These are phyloP conservation scores for Athene noctua DNA, from an alignment of 2,113 vertebrate genomes.

Conservation along the genomic window DNA sequence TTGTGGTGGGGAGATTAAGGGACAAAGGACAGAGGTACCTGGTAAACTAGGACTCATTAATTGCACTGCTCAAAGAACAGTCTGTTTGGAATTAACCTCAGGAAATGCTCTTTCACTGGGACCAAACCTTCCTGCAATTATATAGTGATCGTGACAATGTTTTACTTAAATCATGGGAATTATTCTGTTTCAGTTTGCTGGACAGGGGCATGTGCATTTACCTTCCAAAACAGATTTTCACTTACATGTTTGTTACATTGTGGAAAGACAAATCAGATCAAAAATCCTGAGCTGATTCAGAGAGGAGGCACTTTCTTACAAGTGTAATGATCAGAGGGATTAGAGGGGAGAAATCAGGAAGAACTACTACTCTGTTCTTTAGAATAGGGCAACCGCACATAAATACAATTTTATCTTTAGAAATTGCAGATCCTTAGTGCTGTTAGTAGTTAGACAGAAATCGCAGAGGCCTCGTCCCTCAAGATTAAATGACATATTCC, in stretches of 20 bases:
- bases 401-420: background rate
- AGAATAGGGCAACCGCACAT: background rate
- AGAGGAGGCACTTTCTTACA: background rate
- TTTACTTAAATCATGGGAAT: background rate
- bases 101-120: background rate
- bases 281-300: background rate
- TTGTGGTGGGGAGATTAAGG: constrained; percentile 12
- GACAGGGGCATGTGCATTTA: background rate
- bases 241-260: background rate
- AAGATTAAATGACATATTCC: background rate
- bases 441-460: background rate
- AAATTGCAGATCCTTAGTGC: background rate
- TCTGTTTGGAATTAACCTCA: background rate
- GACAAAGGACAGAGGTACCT: background rate
- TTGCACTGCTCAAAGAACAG: background rate
- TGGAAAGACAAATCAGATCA: background rate
- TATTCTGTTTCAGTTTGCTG: background rate
- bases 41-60: background rate
- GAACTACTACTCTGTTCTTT: background rate
- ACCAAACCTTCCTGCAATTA: background rate
- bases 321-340: background rate
- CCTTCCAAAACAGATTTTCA: background rate
- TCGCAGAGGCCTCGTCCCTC: background rate
- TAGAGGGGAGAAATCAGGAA: background rate
- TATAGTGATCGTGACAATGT: background rate